Percentiles rank a stretch among this genome's conserved stretches.
Evolutionary conservation across 2,888 invertebrate species (phyloP).

Genomic region (Miltochrista miniata): DNA sequence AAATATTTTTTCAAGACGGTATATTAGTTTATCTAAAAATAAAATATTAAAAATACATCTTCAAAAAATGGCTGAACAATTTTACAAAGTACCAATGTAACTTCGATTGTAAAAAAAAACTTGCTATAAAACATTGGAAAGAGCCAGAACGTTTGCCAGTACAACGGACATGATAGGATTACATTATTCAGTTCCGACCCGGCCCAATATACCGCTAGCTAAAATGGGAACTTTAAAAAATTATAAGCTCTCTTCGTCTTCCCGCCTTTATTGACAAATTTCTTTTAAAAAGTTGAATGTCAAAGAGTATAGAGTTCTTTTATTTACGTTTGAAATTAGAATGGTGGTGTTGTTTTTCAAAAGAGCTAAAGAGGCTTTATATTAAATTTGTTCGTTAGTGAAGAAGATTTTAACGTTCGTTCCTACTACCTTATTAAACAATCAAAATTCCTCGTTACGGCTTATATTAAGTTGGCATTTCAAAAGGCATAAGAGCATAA

Average conservation of each 20-base stretch:
- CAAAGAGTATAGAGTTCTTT: neutral
- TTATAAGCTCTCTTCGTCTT: constrained; percentile 32
- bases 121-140: constrained; percentile 30
- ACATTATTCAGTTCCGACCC: constrained; percentile 38
- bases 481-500: too few species aligned
- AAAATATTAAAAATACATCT: neutral
- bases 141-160: constrained; percentile 14
- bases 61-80: neutral
- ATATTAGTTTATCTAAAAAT: too few species aligned
- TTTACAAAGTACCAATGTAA: neutral
- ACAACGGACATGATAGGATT: constrained; percentile 31
- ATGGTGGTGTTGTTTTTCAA: neutral
- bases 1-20: too few species aligned
- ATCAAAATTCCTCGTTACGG: too few species aligned
- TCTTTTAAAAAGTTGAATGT: constrained; percentile 8
- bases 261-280: constrained; percentile 13
- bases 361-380: too few species aligned
- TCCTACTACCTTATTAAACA: too few species aligned
- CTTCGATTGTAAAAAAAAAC: constrained; percentile 9
- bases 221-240: constrained; percentile 34
- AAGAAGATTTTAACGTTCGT: too few species aligned
- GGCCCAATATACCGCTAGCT: constrained; percentile 23
- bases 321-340: neutral
- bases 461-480: too few species aligned
- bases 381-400: too few species aligned